Conservation (phyloP, 1,140 invertebrate species). For the Nephotettix cincticeps region DNA sequence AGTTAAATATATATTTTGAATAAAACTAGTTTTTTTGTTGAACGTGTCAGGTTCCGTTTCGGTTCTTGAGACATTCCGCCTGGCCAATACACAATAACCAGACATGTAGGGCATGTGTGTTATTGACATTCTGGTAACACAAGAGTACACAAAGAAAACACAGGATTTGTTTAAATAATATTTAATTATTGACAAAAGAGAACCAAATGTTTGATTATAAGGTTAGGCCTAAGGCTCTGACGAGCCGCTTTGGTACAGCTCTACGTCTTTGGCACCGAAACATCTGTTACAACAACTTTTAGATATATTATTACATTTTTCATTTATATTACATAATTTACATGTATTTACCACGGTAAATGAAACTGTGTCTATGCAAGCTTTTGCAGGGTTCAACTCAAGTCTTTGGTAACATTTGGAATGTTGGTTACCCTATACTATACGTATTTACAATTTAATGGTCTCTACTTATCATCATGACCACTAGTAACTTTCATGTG, state of each 20-base stretch:
- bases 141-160: background rate
- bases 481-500: background rate
- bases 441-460: constrained; percentile 6
- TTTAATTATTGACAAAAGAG: constrained; percentile 18
- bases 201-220: constrained; percentile 16
- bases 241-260: constrained; percentile 12
- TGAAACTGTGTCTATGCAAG: background rate
- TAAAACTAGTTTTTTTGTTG: too few relatives aligned
- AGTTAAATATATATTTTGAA: too few relatives aligned
- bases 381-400: background rate
- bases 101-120: too few relatives aligned
- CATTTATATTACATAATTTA: constrained; percentile 14
- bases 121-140: too few relatives aligned
- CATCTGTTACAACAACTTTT: background rate
- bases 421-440: background rate
- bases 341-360: constrained; percentile 5
- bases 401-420: constrained; percentile 18
- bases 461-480: background rate
- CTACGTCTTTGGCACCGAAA: constrained; percentile 16
- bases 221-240: constrained; percentile 14
- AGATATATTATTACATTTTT: background rate
- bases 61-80: too few relatives aligned
- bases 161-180: background rate
- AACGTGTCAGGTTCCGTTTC: too few relatives aligned
- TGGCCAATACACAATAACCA: too few relatives aligned